phyloP scores from a whole-genome alignment of 1,140 invertebrate species.

The Drosophila lacertosa region DNA sequence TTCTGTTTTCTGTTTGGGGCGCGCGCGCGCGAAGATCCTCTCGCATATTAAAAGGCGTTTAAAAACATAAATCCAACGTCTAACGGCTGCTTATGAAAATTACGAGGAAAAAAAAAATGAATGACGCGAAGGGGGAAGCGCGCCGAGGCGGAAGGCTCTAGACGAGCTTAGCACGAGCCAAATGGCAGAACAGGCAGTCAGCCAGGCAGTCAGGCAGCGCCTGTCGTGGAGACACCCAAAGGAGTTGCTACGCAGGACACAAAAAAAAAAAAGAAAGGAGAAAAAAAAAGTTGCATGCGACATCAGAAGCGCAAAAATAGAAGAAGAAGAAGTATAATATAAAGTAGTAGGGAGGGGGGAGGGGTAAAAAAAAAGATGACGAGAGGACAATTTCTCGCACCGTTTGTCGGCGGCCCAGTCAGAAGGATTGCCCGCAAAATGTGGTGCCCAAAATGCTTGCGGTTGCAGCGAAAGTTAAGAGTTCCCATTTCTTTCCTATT shows the following conservation, averaged over 20 bases:
- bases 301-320: slow-evolving; percentile 68
- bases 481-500: slow-evolving; percentile 30
- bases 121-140: slow-evolving; percentile 37
- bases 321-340: slow-evolving; percentile 12
- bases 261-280: slow-evolving; percentile 24
- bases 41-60: slow-evolving; percentile 82
- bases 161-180: slow-evolving; percentile 38
- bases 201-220: slow-evolving; percentile 21
- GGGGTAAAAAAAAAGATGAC: slow-evolving; percentile 41
- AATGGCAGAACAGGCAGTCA: slow-evolving; percentile 17
- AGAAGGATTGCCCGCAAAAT: slow-evolving; percentile 80
- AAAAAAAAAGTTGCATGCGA: slow-evolving; percentile 69
- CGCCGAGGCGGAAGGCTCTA: slow-evolving; percentile 10
- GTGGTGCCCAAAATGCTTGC: slow-evolving; percentile 71
- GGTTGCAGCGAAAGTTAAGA: slow-evolving; percentile 79
- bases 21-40: slow-evolving; percentile 79
- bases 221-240: slow-evolving; percentile 66
- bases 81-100: slow-evolving; percentile 84
- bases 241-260: slow-evolving; percentile 66
- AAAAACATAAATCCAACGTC: slow-evolving; percentile 83
- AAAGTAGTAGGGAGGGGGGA: neutral
- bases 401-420: slow-evolving; percentile 56
- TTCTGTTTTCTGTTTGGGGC: slow-evolving; percentile 15
- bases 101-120: slow-evolving; percentile 82
- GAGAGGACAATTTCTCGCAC: slow-evolving; percentile 80